Base-by-base conservation (phyloP, 2,797 vertebrate genomes). In the Valencia hispanica region DNA sequence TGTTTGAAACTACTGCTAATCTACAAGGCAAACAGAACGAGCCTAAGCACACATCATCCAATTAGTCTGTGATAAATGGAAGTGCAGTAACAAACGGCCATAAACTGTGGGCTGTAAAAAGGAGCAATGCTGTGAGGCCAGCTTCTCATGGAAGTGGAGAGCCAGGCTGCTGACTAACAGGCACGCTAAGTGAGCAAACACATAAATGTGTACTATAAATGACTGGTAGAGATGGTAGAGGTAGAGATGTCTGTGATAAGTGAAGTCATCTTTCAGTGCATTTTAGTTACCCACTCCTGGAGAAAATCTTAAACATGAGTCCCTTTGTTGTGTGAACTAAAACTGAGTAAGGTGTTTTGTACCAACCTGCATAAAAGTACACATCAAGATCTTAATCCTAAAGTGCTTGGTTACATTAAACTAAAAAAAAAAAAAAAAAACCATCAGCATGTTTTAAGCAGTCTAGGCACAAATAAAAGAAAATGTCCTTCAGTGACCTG, bases 61-160 rank as follows among this genome's bases (percentile, higher is more conserved):
- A 87, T 89, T 89, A 91, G 88, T 74, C 53, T 41, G 79, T 75
- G 87, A 89, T 91, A 91, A 91, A 88, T 75, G 86, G 71, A 80
- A 88, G 79, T 75, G 88, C 88, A 91, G 88, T 88, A 92, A 90
- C 51, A 68, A 81, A 74, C 14, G 69, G 71, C 50, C 80, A 89
- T 91, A 90, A 92, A 78, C 66, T 43, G 53, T 59, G 77, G 78
- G 80, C 80, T 82, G 77, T 89, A 91, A 90, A 74, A 90, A 73
- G 73, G 53, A 82, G 75, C 77, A 68, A 36, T 43, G n/a, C 71
- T 41, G 80, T 34, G 43, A 80, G 75, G 20, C 36, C 18, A 1
- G 70, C 66, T 78, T 79, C 48, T 69, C 53, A 15, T 61, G 45
- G 72, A 79, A 78, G 74, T 32, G 73, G 72, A 63, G 66, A 73